phyloP scores from a whole-genome alignment of 2,797 vertebrate species.

The Pseudomugil gertrudae region DNA sequence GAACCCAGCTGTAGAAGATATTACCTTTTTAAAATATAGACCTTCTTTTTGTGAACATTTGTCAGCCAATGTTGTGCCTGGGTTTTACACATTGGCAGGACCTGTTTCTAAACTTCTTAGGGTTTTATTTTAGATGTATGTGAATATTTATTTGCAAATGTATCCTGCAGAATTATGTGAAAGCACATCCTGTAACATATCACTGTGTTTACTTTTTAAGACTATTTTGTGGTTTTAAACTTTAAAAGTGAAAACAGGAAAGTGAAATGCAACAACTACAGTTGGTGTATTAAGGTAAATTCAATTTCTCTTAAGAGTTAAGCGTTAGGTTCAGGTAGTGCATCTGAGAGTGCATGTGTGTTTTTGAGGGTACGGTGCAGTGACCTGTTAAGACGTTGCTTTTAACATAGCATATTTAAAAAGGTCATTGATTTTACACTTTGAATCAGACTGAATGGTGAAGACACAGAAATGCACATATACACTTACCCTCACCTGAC shows the following conservation, averaged over 20 bases:
- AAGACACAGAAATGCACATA: constrained; percentile 26
- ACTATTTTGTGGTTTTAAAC: not conserved
- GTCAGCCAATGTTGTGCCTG: not conserved
- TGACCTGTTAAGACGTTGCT: constrained; percentile 47
- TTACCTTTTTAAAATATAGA: not conserved
- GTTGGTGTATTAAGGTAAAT: not conserved
- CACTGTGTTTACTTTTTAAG: not conserved
- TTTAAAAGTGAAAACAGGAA: not conserved
- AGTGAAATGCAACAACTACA: not conserved
- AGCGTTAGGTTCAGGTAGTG: not conserved
- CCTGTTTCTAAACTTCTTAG: not conserved
- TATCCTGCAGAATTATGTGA: not conserved
- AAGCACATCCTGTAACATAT: not conserved
- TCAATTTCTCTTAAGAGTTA: not conserved
- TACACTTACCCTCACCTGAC: constrained; percentile 21
- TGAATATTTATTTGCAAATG: not conserved
- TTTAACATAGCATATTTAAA: constrained; percentile 41
- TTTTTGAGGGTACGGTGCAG: not conserved
- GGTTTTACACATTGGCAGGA: not conserved
- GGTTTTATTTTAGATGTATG: not conserved
- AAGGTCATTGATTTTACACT: constrained; percentile 58
- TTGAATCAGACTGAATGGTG: constrained; percentile 19
- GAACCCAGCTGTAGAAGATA: not conserved
- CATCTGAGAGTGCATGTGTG: not conserved
- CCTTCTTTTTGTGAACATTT: not conserved